Conservation (phyloP, 2,113 vertebrate genomes). For the Pao palembangensis region DNA sequence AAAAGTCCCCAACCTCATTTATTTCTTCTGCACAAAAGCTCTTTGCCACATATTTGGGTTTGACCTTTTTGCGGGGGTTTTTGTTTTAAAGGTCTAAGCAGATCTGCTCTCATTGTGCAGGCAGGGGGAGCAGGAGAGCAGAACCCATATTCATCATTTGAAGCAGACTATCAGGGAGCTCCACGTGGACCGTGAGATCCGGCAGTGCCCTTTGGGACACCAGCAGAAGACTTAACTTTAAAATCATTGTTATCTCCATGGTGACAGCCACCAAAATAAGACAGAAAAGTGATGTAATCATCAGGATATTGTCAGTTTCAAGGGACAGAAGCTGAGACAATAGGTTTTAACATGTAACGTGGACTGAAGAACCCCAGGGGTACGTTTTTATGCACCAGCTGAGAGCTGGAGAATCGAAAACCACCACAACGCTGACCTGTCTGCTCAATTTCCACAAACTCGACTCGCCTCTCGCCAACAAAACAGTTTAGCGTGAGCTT, state of each 20-base stretch:
- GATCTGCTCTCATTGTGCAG: too few species aligned
- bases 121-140: background rate
- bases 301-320: too few species aligned
- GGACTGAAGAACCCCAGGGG: too few species aligned
- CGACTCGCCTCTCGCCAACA: conserved; percentile 16
- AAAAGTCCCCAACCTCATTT: conserved; percentile 37
- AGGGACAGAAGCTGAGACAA: too few species aligned
- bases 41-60: conserved; percentile 8
- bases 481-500: conserved; percentile 35
- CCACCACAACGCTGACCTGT: conserved; percentile 2
- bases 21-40: conserved; percentile 17
- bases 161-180: background rate
- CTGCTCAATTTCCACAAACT: conserved; percentile 12
- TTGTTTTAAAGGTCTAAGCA: conserved; percentile 24
- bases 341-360: too few species aligned
- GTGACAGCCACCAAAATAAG: too few species aligned
- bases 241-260: too few species aligned
- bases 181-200: too few species aligned
- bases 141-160: background rate
- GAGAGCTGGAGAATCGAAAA: background rate
- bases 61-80: conserved; percentile 20
- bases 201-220: too few species aligned
- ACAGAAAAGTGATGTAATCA: too few species aligned
- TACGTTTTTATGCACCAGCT: background rate
- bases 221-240: too few species aligned